These are phyloP conservation scores for Chrysaora quinquecirrha DNA, from an alignment of 30 jellyfish, hydroid and myxozoan species.

Conservation along the genomic window DNA sequence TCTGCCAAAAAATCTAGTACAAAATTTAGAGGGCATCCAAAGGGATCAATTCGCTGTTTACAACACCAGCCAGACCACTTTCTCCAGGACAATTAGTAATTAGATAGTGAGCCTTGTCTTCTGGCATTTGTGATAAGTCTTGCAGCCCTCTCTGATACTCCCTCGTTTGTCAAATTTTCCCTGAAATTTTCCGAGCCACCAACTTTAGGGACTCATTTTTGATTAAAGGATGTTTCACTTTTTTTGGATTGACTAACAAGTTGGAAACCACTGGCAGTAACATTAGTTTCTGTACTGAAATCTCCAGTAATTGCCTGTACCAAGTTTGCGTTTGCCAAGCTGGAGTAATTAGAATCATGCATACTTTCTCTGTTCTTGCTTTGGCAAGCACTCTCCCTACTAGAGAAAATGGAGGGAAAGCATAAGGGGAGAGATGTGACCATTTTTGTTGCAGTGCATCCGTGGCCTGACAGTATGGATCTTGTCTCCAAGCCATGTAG, in stretches of 20 bases:
- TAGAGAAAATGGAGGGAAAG: conserved; percentile 49
- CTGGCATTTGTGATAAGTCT: too few species aligned
- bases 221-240: not conserved
- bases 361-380: too few species aligned
- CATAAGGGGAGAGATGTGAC: conserved; percentile 31
- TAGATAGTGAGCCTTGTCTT: too few species aligned
- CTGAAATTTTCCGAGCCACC: conserved; percentile 54
- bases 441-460: conserved; percentile 47
- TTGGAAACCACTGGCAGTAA: not conserved
- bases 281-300: not conserved
- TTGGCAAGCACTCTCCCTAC: conserved; percentile 22
- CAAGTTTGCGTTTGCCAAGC: conserved; percentile 48
- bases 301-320: not conserved
- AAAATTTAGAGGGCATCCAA: too few species aligned
- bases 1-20: too few species aligned
- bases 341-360: conserved; percentile 36
- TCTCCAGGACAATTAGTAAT: too few species aligned
- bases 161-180: too few species aligned
- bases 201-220: not conserved
- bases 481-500: conserved; percentile 51
- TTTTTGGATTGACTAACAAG: too few species aligned
- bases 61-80: too few species aligned
- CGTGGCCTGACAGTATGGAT: conserved; percentile 33
- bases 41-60: too few species aligned
- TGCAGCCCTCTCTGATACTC: too few species aligned